Percentiles rank a stretch among this genome's conserved stretches.
phyloP scores from a whole-genome alignment of 2,113 vertebrate genomes.

The Bothrops jararaca region DNA sequence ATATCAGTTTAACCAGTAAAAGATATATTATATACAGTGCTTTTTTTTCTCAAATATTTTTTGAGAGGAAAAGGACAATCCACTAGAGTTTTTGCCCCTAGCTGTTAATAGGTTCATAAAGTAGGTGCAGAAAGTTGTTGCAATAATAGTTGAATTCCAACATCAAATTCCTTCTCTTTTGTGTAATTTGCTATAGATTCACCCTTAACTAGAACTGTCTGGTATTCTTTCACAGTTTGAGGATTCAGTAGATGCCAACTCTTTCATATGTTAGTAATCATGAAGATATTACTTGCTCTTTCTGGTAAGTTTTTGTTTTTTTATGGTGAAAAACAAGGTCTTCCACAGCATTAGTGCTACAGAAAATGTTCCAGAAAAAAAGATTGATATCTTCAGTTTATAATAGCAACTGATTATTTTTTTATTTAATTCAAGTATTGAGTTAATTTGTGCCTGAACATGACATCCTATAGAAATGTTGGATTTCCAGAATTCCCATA shows the following conservation, averaged over 20 bases:
- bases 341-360: background rate
- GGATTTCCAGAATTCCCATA: background rate
- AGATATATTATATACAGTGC: background rate
- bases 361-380: background rate
- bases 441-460: background rate
- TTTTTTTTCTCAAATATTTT: background rate
- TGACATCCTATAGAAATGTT: background rate
- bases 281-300: background rate
- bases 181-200: background rate
- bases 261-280: background rate
- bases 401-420: background rate
- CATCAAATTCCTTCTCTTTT: background rate
- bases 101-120: background rate
- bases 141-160: background rate
- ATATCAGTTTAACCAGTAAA: background rate
- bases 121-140: background rate
- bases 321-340: background rate
- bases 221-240: background rate
- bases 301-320: background rate
- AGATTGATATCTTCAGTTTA: background rate
- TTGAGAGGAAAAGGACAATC: background rate
- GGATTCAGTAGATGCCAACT: background rate
- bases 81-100: background rate
- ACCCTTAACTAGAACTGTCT: background rate
- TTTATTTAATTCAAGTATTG: background rate